phyloP scores from a whole-genome alignment of 2,888 invertebrate genomes.

The Agonopterix alstromeriana region DNA sequence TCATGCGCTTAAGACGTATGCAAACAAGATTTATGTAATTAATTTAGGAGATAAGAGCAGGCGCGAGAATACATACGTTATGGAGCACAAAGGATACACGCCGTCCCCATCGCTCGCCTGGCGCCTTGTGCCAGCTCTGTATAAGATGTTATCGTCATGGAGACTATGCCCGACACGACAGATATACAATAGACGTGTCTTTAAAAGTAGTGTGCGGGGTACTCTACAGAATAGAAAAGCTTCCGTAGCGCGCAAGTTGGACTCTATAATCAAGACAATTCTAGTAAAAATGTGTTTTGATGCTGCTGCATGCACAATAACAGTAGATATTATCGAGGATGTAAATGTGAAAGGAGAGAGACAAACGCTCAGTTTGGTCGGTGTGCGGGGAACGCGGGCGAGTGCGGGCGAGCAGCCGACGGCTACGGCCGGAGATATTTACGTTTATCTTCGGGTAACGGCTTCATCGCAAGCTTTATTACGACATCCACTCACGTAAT shows the following conservation, averaged over 20 bases:
- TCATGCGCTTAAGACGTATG: constrained; percentile 75
- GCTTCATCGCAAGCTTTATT: constrained; percentile 77
- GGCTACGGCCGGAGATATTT: constrained; percentile 68
- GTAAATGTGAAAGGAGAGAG: constrained; percentile 34
- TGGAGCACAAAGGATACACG: constrained; percentile 50
- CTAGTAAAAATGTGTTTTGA: neutral
- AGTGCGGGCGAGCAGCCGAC: constrained; percentile 33
- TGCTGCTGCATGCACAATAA: neutral
- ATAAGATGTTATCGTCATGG: constrained; percentile 18
- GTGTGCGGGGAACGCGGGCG: constrained; percentile 30
- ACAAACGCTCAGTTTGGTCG: constrained; percentile 27
- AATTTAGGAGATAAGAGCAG: constrained; percentile 74
- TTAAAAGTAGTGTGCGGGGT: neutral
- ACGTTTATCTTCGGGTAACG: constrained; percentile 76
- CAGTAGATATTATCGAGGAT: constrained; percentile 26
- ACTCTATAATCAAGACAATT: neutral
- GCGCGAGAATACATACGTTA: constrained; percentile 57
- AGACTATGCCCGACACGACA: neutral
- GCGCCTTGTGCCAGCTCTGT: constrained; percentile 20
- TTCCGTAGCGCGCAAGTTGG: neutral
- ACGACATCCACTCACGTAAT: constrained; percentile 77
- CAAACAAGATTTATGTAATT: constrained; percentile 77
- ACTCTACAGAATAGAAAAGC: neutral
- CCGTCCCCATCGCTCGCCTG: constrained; percentile 25
- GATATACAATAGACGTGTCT: neutral